Evolutionary conservation across 2,797 vertebrate species (phyloP).

Genomic region (Scomberomorus guttatus): DNA sequence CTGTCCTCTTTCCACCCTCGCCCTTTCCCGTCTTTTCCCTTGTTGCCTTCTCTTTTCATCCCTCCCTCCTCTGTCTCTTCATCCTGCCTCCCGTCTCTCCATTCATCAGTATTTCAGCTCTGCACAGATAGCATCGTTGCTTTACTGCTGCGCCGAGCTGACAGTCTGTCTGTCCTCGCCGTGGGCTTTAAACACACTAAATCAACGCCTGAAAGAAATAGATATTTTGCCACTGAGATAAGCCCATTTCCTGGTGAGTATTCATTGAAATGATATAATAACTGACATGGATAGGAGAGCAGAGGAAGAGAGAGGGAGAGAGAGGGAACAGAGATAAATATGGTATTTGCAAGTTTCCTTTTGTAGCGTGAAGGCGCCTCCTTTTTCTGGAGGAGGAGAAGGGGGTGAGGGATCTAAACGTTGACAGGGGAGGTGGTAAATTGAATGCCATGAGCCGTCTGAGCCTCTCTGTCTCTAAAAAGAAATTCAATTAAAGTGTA

Average conservation of each 20-base stretch:
- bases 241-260: conserved; percentile 86
- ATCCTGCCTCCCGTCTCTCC: conserved; percentile 62
- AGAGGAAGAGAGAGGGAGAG: conserved; percentile 66
- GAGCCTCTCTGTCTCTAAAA: conserved; percentile 95
- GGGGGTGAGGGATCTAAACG: conserved; percentile 91
- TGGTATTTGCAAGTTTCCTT: conserved; percentile 93
- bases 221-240: conserved; percentile 86
- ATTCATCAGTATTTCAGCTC: conserved; percentile 82
- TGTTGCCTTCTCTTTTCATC: conserved; percentile 58
- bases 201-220: conserved; percentile 88
- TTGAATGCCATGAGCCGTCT: conserved; percentile 97
- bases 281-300: conserved; percentile 83
- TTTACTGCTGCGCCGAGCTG: conserved; percentile 74
- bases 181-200: conserved; percentile 87
- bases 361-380: conserved; percentile 83
- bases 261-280: conserved; percentile 91
- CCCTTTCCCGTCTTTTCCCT: conserved; percentile 51
- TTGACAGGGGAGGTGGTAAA: conserved; percentile 91
- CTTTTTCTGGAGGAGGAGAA: conserved; percentile 84
- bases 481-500: conserved; percentile 99
- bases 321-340: conserved; percentile 88
- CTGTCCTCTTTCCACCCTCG: conserved; percentile 40
- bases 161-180: conserved; percentile 81
- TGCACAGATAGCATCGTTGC: conserved; percentile 78
- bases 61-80: conserved; percentile 31